phyloP scores from a whole-genome alignment of 2,797 vertebrate genomes.

The Squalus acanthias region DNA sequence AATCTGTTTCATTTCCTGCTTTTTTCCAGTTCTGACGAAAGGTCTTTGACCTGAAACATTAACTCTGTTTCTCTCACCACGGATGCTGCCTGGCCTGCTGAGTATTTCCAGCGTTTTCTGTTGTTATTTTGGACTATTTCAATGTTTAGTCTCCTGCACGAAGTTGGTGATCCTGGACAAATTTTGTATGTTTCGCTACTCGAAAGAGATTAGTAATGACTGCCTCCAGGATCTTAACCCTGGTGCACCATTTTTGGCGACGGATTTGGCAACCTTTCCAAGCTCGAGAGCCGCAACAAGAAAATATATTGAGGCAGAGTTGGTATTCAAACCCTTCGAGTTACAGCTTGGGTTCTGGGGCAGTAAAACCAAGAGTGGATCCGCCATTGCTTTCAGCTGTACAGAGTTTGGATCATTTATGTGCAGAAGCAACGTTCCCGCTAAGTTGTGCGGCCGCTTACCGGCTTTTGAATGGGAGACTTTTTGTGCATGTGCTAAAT shows the following conservation, averaged over 20 bases:
- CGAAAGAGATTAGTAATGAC: neutral
- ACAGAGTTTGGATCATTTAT: neutral
- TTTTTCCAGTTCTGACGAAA: no score
- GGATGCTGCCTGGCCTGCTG: no score
- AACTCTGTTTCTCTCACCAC: no score
- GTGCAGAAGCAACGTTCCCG: neutral
- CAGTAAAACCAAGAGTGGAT: neutral
- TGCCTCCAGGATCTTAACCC: neutral
- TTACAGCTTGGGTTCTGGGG: neutral
- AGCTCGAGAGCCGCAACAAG: neutral
- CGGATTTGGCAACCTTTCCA: neutral
- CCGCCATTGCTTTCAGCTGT: neutral
- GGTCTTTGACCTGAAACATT: no score
- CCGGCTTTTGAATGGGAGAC: no score
- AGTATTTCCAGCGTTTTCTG: no score
- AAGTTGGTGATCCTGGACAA: neutral
- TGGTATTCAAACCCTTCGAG: neutral
- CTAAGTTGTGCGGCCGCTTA: no score
- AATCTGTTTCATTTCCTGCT: no score
- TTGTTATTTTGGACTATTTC: no score
- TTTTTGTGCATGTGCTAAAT: no score
- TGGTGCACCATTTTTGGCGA: neutral
- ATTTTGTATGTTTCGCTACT: neutral
- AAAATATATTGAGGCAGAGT: neutral
- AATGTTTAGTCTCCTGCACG: neutral